Evolutionary conservation across 2,113 vertebrate genomes (phyloP), one percentile per base, ranked within the genome.

Genomic region (Addax nasomaculatus): DNA sequence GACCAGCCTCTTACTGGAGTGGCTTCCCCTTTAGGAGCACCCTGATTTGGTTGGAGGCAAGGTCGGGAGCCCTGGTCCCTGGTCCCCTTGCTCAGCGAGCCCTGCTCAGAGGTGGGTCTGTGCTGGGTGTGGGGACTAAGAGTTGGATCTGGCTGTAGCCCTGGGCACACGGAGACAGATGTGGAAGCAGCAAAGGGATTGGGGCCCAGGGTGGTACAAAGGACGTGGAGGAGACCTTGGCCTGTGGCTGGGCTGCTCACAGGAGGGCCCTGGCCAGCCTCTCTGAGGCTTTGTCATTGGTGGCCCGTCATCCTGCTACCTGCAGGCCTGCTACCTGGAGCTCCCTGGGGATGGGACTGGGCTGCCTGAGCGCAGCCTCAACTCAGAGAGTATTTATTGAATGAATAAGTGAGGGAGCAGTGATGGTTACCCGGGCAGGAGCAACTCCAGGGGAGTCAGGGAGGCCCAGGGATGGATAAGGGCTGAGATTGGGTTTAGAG

Each of bases 101-200:
- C 39, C 23, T 13, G 67, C 16, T 55, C 29, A 33, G 49, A 2
- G 39, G 49, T 2, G 9, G 81, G 89, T 64, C 94, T 73, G 43
- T 97, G 84, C 92, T 86, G 95, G 96, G 78, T 78, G 70, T 85
- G 39, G 94, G 96, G 95, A 49, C 51, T 3, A 93, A 49, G 21
- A 47, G 2, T 93, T 67, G 19, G 47, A 12, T 21, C 39, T 3
- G 45, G 47, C 4, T 1, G 27, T 7, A 51, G 70, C 19, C 81
- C 43, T 1, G 43, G 49, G 64, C 2, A 29, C 2, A 1, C 0
- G 1, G 11, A 58, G 51, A 33, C 5, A 1, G 23, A 30, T 10
- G 17, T 8, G 30, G 13, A 3, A 2, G 4, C 2, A 3, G 43
- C 83, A 16, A 23, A 7, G 55, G 43, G n/a, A 14, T 6, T 3